A percentile compares a stretch with the other conserved stretches of the same genome.
Evolutionary conservation across 2,888 invertebrate genomes (phyloP).

Genomic region (Exocentrus adspersus): DNA sequence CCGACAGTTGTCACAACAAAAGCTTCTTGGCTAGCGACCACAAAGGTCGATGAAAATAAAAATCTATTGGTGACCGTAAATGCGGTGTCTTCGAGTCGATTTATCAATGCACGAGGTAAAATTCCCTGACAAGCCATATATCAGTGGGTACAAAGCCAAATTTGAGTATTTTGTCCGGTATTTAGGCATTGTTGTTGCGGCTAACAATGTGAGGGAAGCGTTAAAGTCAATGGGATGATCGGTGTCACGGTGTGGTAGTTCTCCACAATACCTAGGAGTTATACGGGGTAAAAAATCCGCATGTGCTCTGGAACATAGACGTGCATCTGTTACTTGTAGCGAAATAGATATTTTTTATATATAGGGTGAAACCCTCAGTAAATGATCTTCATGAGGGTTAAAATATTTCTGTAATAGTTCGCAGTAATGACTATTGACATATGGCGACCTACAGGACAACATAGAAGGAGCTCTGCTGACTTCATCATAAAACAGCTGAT

Average conservation of each 20-base stretch:
- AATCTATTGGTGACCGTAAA: constrained; percentile 34
- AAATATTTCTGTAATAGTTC: no score
- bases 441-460: no score
- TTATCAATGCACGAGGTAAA: constrained; percentile 44
- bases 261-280: constrained; percentile 37
- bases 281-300: constrained; percentile 29
- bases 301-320: constrained; percentile 5
- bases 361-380: no score
- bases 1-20: constrained; percentile 48
- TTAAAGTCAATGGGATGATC: constrained; percentile 52
- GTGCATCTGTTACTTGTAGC: background rate
- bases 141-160: constrained; percentile 52
- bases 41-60: constrained; percentile 32
- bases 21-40: constrained; percentile 36
- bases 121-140: constrained; percentile 52
- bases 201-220: constrained; percentile 50
- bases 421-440: no score
- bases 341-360: background rate
- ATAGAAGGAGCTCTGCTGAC: no score
- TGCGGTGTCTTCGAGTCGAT: constrained; percentile 46
- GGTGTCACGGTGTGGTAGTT: constrained; percentile 51
- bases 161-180: constrained; percentile 54
- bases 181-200: constrained; percentile 52
- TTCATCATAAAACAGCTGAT: no score
- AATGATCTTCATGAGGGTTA: no score